Conservation (phyloP, 2,888 invertebrate genomes). For the Dichetophora obliterata region DNA sequence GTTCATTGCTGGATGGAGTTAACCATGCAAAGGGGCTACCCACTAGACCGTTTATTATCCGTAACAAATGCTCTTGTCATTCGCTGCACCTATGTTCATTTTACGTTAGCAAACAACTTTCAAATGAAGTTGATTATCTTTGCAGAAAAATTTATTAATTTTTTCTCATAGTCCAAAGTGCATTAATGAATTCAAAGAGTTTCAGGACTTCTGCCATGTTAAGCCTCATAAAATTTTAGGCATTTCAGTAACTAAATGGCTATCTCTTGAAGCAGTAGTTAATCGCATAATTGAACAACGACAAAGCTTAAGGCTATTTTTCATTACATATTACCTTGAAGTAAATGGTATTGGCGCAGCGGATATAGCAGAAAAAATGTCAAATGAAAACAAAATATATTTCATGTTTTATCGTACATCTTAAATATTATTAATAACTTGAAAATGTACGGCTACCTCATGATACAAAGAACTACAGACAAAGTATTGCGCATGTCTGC, state of each 20-base stretch:
- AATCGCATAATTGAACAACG: background rate
- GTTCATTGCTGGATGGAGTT: too few relatives aligned
- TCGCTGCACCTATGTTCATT: background rate
- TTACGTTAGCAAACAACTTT: background rate
- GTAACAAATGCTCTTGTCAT: too few relatives aligned
- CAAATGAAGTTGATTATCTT: background rate
- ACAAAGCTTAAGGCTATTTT: background rate
- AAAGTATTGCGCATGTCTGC: too few relatives aligned
- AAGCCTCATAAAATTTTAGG: background rate
- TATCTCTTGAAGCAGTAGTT: background rate
- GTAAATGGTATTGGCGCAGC: too few relatives aligned
- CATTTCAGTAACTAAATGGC: background rate
- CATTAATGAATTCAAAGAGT: background rate
- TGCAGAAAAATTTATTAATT: background rate
- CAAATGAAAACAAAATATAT: background rate
- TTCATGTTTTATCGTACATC: background rate
- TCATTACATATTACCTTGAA: background rate
- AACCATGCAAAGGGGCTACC: too few relatives aligned
- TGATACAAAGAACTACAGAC: too few relatives aligned
- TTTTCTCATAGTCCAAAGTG: background rate
- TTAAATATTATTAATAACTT: too few relatives aligned
- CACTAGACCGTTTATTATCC: too few relatives aligned
- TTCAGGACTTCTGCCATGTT: background rate
- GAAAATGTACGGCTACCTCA: background rate
- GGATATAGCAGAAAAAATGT: background rate